A percentile compares a stretch with the other conserved stretches of the same genome.
Evolutionary conservation across 2,797 vertebrate species (phyloP).

Genomic region (Anabas testudineus): DNA sequence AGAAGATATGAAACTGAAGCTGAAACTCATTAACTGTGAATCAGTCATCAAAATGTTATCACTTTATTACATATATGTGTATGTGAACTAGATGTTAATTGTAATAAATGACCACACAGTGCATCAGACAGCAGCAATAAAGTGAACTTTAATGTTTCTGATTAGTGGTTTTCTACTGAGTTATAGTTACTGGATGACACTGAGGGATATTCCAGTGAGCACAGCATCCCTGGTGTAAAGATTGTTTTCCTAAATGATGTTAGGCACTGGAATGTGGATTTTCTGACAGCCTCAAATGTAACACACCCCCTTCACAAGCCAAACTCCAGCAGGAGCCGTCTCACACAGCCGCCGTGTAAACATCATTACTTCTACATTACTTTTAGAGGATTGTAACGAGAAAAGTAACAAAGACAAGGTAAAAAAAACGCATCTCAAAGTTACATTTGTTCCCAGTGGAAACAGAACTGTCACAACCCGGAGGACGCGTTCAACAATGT

Average conservation of each 20-base stretch:
- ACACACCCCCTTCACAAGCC: conserved; percentile 74
- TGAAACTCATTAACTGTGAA: no score
- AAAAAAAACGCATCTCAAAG: background rate
- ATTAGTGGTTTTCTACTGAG: background rate
- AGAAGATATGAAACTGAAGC: no score
- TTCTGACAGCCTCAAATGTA: conserved; percentile 57
- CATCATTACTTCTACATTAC: no score
- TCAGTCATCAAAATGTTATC: no score
- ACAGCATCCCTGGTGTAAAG: background rate
- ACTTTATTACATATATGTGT: no score
- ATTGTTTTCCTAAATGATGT: background rate
- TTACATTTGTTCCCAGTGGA: background rate
- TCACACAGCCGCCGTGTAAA: no score
- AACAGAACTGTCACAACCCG: conserved; percentile 58
- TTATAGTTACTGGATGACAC: background rate
- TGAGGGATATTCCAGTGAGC: background rate
- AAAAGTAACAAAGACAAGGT: no score
- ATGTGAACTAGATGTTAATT: no score
- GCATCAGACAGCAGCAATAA: no score
- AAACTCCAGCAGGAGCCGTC: conserved; percentile 34
- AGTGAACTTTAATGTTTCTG: conserved; percentile 9
- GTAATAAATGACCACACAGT: no score
- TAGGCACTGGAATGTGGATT: conserved; percentile 26
- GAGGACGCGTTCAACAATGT: background rate
- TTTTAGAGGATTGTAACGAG: no score